phyloP scores from a whole-genome alignment of 2,888 invertebrate species.

The Adela reaumurella region DNA sequence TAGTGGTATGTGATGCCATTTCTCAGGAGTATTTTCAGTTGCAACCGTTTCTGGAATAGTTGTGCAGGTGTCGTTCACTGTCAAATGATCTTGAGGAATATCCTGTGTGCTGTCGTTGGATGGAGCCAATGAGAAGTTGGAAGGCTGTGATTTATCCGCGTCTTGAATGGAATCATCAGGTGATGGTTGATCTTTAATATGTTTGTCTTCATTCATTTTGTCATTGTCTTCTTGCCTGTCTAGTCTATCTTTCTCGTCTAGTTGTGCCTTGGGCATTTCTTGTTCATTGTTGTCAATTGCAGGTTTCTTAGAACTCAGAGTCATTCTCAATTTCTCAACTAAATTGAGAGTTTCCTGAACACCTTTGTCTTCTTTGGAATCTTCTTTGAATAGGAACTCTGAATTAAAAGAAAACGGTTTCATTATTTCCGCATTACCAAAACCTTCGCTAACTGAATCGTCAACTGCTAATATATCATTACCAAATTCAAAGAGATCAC shows the following conservation, averaged over 20 bases:
- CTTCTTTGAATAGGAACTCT: conserved; percentile 69
- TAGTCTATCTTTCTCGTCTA: conserved; percentile 21
- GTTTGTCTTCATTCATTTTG: conserved; percentile 11
- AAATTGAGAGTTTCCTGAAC: conserved; percentile 79
- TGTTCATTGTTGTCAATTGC: conserved; percentile 41
- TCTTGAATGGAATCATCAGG: conserved; percentile 4
- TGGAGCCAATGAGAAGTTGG: background rate
- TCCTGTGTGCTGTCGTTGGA: background rate
- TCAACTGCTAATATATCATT: conserved; percentile 59
- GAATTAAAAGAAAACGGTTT: conserved; percentile 65
- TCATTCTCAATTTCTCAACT: conserved; percentile 77
- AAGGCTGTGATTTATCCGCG: conserved; percentile 1
- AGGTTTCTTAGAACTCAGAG: conserved; percentile 64
- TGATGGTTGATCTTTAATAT: conserved; percentile 16
- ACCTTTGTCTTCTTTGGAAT: conserved; percentile 75
- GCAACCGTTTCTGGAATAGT: background rate
- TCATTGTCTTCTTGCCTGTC: conserved; percentile 2
- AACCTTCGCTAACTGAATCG: conserved; percentile 59
- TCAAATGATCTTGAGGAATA: background rate
- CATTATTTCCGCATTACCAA: conserved; percentile 62
- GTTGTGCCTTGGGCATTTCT: conserved; percentile 24
- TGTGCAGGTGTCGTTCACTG: background rate
- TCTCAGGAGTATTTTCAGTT: conserved; percentile 20
- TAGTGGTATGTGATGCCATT: conserved; percentile 26
- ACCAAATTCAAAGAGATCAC: conserved; percentile 62